Evolutionary conservation across 2,797 vertebrate genomes (phyloP).

Genomic region (Leucoraja ocellata): DNA sequence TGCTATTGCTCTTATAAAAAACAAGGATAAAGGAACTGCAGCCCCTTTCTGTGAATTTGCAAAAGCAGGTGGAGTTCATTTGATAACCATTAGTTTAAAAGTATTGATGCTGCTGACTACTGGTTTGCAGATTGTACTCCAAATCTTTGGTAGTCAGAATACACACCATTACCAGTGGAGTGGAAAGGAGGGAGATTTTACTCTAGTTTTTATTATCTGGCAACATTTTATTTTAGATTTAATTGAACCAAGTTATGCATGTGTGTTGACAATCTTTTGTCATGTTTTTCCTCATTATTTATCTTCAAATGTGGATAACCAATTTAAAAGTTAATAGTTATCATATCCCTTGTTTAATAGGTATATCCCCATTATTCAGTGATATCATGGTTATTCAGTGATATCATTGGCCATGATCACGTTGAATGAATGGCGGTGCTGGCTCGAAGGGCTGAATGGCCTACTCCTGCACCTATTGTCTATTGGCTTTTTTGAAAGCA

Average conservation of each 20-base stretch:
- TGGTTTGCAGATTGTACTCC: background rate
- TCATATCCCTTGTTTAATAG: background rate
- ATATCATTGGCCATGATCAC: too few species aligned
- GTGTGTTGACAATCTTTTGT: too few species aligned
- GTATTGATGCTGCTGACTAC: background rate
- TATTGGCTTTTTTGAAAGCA: background rate
- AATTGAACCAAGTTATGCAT: background rate
- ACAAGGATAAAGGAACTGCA: slow-evolving; percentile 58
- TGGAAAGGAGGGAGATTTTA: background rate
- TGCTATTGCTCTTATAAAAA: slow-evolving; percentile 63
- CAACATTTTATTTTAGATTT: background rate
- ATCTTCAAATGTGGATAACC: background rate
- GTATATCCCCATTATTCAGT: background rate
- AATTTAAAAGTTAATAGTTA: background rate
- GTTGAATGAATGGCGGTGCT: too few species aligned
- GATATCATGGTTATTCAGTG: background rate
- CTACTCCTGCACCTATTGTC: too few species aligned
- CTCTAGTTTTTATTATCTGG: background rate
- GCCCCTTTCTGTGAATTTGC: slow-evolving; percentile 79
- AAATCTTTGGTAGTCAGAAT: background rate
- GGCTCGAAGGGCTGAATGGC: too few species aligned
- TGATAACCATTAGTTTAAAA: background rate
- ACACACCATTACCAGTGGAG: background rate
- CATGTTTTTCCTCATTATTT: background rate
- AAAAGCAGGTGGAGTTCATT: slow-evolving; percentile 64